Percentiles rank a stretch among this genome's conserved stretches.
Conservation (phyloP, 2,797 vertebrate genomes). For the Botia almorhae region DNA sequence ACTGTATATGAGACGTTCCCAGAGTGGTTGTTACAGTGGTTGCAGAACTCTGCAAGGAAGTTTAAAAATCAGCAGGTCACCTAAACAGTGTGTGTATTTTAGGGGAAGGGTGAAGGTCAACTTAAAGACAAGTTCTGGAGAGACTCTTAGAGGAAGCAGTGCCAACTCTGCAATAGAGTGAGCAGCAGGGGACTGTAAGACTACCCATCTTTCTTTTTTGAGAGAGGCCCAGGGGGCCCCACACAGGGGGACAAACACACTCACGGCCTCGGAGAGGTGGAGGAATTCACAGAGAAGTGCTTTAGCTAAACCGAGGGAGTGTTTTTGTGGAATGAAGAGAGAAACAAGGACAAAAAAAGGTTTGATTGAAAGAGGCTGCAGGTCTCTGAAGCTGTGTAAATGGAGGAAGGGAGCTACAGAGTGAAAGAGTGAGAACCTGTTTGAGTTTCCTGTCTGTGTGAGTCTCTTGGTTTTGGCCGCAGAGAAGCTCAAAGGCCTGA, state of each 20-base stretch:
- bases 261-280: not conserved
- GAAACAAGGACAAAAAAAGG: not conserved
- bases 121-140: not conserved
- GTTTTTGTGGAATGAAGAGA: conserved; percentile 22
- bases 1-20: not conserved
- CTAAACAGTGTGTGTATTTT: not conserved
- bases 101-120: conserved; percentile 6
- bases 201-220: conserved; percentile 35
- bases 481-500: conserved; percentile 68
- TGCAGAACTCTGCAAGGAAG: too few relatives aligned
- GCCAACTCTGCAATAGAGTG: not conserved
- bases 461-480: conserved; percentile 40
- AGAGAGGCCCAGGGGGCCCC: conserved; percentile 26
- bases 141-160: conserved; percentile 5
- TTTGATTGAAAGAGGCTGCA: conserved; percentile 49
- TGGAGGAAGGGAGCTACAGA: conserved; percentile 59
- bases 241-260: not conserved
- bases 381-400: conserved; percentile 37
- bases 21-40: too few relatives aligned
- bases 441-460: conserved; percentile 74
- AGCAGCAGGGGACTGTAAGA: conserved; percentile 19
- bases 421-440: conserved; percentile 67
- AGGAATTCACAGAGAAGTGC: conserved; percentile 20
- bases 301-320: conserved; percentile 11
- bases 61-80: conserved; percentile 1